A percentile compares a stretch with the other conserved stretches of the same genome.
phyloP scores from a whole-genome alignment of 2,113 vertebrate species.

The Mus musculus region DNA sequence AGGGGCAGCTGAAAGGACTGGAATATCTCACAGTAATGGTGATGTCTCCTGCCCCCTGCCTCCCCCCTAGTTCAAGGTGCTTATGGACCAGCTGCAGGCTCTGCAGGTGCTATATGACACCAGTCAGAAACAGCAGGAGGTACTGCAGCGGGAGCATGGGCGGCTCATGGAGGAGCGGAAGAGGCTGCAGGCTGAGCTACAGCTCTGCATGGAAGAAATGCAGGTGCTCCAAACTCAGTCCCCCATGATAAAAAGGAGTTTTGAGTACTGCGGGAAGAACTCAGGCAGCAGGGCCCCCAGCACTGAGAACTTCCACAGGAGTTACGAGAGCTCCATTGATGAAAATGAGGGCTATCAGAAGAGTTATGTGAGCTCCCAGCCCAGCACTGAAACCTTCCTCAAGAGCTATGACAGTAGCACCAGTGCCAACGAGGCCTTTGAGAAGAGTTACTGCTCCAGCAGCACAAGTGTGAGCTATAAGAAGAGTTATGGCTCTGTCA shows the following conservation, averaged over 20 bases:
- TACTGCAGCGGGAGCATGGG: conserved; percentile 86
- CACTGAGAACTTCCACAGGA: neutral
- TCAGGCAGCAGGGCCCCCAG: rapidly evolving
- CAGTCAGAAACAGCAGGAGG: conserved; percentile 86
- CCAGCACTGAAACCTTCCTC: conserved; percentile 52
- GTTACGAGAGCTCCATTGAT: neutral
- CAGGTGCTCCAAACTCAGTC: conserved; percentile 83
- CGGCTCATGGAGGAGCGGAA: conserved; percentile 88
- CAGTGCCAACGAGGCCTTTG: neutral
- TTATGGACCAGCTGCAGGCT: conserved; percentile 74
- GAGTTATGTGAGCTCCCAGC: conserved; percentile 28
- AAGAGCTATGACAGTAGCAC: conserved; percentile 46
- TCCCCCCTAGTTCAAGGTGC: conserved; percentile 51
- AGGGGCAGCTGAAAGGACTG: neutral
- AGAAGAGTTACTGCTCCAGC: conserved; percentile 22
- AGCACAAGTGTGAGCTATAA: neutral
- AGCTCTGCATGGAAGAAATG: conserved; percentile 89
- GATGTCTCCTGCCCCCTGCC: neutral
- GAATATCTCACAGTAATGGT: neutral
- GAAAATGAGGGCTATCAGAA: neutral
- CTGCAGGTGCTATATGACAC: conserved; percentile 86
- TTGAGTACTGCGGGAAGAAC: conserved; percentile 58
- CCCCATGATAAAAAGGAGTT: conserved; percentile 57
- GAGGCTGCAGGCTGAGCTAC: conserved; percentile 88
- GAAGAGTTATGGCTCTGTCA: neutral